Base-by-base conservation (phyloP, 1,140 invertebrate genomes). In the Ostrea denselamellosa region DNA sequence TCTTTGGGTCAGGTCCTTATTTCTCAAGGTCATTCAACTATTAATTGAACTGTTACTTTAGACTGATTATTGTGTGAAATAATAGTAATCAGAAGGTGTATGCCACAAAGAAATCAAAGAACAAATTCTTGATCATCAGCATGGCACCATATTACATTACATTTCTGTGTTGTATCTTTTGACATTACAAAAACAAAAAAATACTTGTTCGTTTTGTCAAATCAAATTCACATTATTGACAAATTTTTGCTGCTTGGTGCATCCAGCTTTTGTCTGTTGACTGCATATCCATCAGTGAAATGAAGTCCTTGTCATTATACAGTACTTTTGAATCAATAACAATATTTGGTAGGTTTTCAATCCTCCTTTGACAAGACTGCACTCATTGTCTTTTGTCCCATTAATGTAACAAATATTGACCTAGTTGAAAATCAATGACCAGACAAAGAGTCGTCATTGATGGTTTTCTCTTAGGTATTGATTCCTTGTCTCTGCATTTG, bases 351-450 rank as follows among this genome's bases (percentile, higher is more conserved):
- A 71, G 22, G 12, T 71, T 71, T 34, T 71, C 68, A 25, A 71
- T 71, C 68, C 28, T 71, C 28, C 68, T 71, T 71, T 71, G 68
- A 71, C 8, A n/a, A 71, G 68, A 71, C 7, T 71, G 68, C 68
- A 71, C 68, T 71, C 68, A 71, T 71, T 71, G 68, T 71, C 68
- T 71, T 71, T 71, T 25, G 68, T 71, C 68, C 68, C 68, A 71
- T 71, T 71, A 71, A 25, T 71, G 68, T 71, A 71, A 71, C 68
- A 71, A 71, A 71, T 71, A 71, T 71, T 71, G 68, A 71, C 68
- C 68, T 71, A 71, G 68, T 71, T 71, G 68, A 34, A 28, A 71
- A 71, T 71, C 68, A 25, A 71, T 71, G 68, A 12, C 68, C 68
- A 71, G 68, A 71, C 68, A 71, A 71, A 28, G 68, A 7, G 12